Evolutionary conservation across 2,113 vertebrate species (phyloP), one percentile per base, ranked within the genome.

Genomic region (Deroptyus accipitrinus): DNA sequence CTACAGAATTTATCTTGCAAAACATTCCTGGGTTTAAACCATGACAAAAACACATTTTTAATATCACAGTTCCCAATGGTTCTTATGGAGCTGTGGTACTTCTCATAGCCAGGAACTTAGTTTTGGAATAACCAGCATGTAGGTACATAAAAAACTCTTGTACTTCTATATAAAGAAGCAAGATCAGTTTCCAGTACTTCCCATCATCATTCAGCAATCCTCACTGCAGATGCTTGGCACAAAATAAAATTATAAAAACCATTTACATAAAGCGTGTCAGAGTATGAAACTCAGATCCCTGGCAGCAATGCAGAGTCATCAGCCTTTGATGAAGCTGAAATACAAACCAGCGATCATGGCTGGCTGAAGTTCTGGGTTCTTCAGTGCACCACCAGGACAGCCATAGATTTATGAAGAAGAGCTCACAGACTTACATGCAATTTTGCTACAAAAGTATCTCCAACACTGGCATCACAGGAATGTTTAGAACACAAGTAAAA

Each of bases 371-470:
- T 93, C 87, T 90, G 86, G 86, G 79, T 91, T 92, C 86, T 95
- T 70, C 89, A 48, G 73, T 95, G 97, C 86, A 91, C 90, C 83
- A 96, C 62, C 68, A 87, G 85, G 94, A 92, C n/a, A 94, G 94
- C 83, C 89, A 90, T 62, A 94, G 94, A 94, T 96, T 97, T 95
- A 95, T 75, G 91, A 96, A 95, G 79, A 95, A 93, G 83, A 87
- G 75, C 86, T 97, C 92, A 92, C 80, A 95, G 86, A 96, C 93
- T 88, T 78, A 97, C 94, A 95, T 95, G 84, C 84, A 94, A 91
- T 96, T 96, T 89, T 94, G 84, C 90, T 94, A 97, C 81, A 97
- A 96, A 96, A 94, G 90, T 86, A 93, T 94, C 52, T 89, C 89
- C 83, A 81, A 48, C 10, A 2, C 6, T 92, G 88, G 68, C 42